Evolutionary conservation across 23 tunicate species (phyloP), one percentile per base, ranked within the genome.

Genomic region (Ciona savignyi): DNA sequence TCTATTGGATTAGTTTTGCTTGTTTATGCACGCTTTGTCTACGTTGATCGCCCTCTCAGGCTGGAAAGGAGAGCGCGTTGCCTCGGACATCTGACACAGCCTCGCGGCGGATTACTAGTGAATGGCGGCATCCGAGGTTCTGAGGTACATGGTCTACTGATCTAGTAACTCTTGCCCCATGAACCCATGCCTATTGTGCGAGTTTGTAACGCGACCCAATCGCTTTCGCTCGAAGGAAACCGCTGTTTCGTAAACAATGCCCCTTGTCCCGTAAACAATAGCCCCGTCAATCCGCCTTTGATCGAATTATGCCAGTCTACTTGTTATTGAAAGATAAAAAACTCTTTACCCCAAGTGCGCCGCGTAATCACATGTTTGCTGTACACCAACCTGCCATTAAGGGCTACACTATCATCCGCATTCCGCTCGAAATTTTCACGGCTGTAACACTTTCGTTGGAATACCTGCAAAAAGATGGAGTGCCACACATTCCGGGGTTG

Each of bases 171-270:
- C 56, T 42, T 42, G 56, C 56, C 56, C 56, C 56, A 42, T 42
- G 56, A 42, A 42, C 56, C 56, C 56, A 9, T 42, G 11, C 15
- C 56, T 15, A 42, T 42, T 42, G 56, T 42, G 56, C n/a, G 56
- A 42, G 56, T 15, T 6, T 42, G 56, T 42, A 42, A 42, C 56
- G 9, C 56, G 56, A 42, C 15, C 56, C 56, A 15, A 42, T 15
- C 56, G 56, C 56, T 42, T 42, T 42, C 56, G 9, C 56, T 42
- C 11, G 9, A 6, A 42, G 56, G 56, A 42, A 42, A 42, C 56
- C 56, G 56, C 56, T 42, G 56, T 42, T 42, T 42, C 56, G 56
- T 42, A 42, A 42, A 42, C 56, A 42, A 42, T 42, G 56, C 56
- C 56, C 56, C 56, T 42, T 42, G 56, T 42, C 15, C 56, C 15